Percentiles rank a stretch among this genome's conserved stretches.
phyloP scores from a whole-genome alignment of 1,140 invertebrate genomes.

The Drosophila eugracilis region DNA sequence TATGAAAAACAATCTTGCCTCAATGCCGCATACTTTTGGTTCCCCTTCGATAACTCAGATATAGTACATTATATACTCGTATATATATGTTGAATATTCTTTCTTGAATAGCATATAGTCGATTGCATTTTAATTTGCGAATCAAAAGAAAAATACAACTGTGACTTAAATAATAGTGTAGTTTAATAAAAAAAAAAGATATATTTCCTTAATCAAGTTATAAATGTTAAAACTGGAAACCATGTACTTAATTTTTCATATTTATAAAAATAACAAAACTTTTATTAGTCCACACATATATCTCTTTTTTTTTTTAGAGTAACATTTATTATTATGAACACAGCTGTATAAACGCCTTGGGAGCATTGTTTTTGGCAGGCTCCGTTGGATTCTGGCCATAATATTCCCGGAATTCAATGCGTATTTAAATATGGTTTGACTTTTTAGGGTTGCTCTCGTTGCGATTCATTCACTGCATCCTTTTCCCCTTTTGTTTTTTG shows the following conservation, averaged over 20 bases:
- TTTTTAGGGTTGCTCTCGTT: slow-evolving; percentile 5
- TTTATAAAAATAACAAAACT: not conserved
- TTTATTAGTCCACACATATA: no score
- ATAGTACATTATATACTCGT: not conserved
- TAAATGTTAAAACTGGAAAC: no score
- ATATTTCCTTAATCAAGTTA: no score
- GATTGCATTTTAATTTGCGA: slow-evolving; percentile 69
- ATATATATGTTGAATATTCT: not conserved
- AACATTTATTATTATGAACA: not conserved
- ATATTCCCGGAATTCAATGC: slow-evolving; percentile 1
- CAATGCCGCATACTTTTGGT: slow-evolving; percentile 37
- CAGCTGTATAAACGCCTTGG: not conserved
- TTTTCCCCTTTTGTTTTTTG: no score
- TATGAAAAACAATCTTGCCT: slow-evolving; percentile 37
- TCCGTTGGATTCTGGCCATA: slow-evolving; percentile 13
- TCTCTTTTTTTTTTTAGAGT: not conserved
- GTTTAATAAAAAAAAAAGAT: no score
- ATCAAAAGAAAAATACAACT: slow-evolving; percentile 14
- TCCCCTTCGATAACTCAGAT: not conserved
- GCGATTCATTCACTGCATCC: slow-evolving; percentile 10
- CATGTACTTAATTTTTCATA: no score
- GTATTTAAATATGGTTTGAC: slow-evolving; percentile 15
- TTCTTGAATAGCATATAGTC: slow-evolving; percentile 41
- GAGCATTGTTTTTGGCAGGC: slow-evolving; percentile 34
- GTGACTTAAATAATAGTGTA: not conserved